phyloP scores from a whole-genome alignment of 2,113 vertebrate species.

The Puntigrus tetrazona region DNA sequence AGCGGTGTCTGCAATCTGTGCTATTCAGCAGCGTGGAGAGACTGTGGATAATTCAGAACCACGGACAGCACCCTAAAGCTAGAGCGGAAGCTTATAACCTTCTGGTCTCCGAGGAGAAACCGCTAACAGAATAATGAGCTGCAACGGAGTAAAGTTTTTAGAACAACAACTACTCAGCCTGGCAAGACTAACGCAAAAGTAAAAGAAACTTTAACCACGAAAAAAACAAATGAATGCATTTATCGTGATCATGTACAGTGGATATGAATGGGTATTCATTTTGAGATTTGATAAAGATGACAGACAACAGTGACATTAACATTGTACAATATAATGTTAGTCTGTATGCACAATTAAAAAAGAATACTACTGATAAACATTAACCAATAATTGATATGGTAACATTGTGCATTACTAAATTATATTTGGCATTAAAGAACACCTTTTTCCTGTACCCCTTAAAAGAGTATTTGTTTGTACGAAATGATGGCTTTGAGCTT shows the following conservation, averaged over 20 bases:
- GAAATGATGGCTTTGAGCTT: background rate
- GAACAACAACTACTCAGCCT: background rate
- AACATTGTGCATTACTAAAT: background rate
- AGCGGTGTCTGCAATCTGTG: constrained; percentile 6
- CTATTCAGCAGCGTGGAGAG: background rate
- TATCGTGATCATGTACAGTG: background rate
- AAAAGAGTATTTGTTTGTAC: background rate
- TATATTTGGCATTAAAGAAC: background rate
- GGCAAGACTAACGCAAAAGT: background rate
- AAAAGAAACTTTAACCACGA: background rate
- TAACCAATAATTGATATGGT: background rate
- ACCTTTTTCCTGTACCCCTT: background rate
- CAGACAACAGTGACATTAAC: too few relatives aligned
- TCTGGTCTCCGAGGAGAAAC: background rate
- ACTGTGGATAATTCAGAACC: constrained; percentile 34
- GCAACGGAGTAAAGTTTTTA: background rate
- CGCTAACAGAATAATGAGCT: background rate
- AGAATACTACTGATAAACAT: background rate
- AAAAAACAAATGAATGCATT: background rate
- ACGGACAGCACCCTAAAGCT: constrained; percentile 38
- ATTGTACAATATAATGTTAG: too few relatives aligned
- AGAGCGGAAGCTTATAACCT: background rate
- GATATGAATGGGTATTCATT: background rate
- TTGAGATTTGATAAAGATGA: too few relatives aligned
- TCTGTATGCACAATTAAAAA: background rate